Evolutionary conservation across 2,797 vertebrate species (phyloP), one percentile per base, ranked within the genome.

Genomic region (Sebastes minor): DNA sequence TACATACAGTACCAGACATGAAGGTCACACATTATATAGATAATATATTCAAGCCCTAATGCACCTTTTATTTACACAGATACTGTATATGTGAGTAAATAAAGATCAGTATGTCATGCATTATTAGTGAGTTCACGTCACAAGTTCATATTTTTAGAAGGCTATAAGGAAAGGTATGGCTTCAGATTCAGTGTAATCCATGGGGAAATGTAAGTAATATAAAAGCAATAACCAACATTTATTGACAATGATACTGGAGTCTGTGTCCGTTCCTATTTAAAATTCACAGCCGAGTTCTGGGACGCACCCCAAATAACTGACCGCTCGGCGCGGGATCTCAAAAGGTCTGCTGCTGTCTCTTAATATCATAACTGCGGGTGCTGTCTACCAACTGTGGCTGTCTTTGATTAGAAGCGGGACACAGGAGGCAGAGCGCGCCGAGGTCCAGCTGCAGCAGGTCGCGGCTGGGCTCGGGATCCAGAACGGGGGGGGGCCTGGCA

Each of bases 321-420:
- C 69, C 12, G 25, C 76, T 89, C 65, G 74, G 56, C 22, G 18
- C n/a, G 22, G 57, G 55, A 78, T 78, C 82, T 84, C 62, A 52
- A 76, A 88, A 88, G 76, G 76, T 82, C 86, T 81, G 74, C 79
- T 82, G 86, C 82, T 70, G 72, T 71, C 84, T 92, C 84, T 91
- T 91, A 89, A 93, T 86, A 87, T 84, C 77, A 77, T 78, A 84
- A 85, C 88, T 84, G 84, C 23, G 6, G 76, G 78, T 82, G 60
- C 38, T 80, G 73, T 83, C 90, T 87, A 88, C 91, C 89, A 91
- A 83, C 66, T 65, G 63, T 82, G 80, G 68, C 86, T 80, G 79
- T 78, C 85, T 87, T 84, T 91, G 86, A 93, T 92, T 89, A 89
- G 82, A 91, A 73, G 66, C 70, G 4, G 72, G 55, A 87, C 89